Evolutionary conservation across 2,888 invertebrate species (phyloP).

Genomic region (Gerris lacustris): DNA sequence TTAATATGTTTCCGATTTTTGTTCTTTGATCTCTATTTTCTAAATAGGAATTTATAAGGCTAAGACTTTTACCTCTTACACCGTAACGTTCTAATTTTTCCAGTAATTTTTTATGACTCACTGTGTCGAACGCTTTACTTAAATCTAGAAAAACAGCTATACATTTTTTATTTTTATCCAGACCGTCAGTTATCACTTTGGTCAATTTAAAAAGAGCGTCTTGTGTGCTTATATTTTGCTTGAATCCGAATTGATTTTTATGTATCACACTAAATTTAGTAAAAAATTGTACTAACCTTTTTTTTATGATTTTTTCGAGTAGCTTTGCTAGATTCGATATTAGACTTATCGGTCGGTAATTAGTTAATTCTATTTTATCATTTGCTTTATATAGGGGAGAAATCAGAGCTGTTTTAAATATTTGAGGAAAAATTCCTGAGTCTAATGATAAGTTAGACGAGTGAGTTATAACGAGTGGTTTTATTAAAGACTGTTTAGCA

Average conservation of each 20-base stretch:
- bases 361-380: constrained; percentile 9
- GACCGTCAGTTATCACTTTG: constrained; percentile 8
- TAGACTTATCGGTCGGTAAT: constrained; percentile 21
- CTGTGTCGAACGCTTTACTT: constrained; percentile 21
- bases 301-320: constrained; percentile 17
- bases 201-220: constrained; percentile 14
- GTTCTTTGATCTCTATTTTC: constrained; percentile 10
- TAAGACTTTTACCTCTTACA: constrained; percentile 15
- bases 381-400: constrained; percentile 17
- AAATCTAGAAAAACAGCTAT: constrained; percentile 18
- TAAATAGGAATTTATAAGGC: constrained; percentile 15
- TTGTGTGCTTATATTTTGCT: constrained; percentile 14
- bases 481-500: constrained; percentile 6
- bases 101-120: constrained; percentile 17
- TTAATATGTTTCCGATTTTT: constrained; percentile 4
- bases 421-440: constrained; percentile 13
- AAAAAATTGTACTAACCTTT: constrained; percentile 11
- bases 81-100: constrained; percentile 13
- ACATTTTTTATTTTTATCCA: constrained; percentile 7
- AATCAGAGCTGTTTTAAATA: constrained; percentile 18
- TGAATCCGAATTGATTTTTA: constrained; percentile 21
- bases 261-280: constrained; percentile 6
- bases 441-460: constrained; percentile 15
- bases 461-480: constrained; percentile 12
- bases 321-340: constrained; percentile 16